Conservation (phyloP, 2,888 invertebrate species). For the Gymnosoma rotundatum region DNA sequence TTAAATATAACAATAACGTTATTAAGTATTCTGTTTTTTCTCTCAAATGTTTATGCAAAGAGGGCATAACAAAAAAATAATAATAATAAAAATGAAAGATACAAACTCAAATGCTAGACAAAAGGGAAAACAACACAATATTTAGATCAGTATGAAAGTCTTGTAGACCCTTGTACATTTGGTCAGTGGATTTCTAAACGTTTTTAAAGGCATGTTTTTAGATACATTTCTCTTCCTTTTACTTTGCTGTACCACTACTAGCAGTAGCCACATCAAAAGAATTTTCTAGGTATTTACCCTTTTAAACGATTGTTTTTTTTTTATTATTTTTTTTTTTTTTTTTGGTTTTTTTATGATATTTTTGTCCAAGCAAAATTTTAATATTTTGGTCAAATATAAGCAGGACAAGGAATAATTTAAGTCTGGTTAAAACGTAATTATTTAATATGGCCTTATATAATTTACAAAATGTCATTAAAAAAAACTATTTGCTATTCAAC, state of each 20-base stretch:
- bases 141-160: constrained; percentile 36
- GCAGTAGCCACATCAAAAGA: constrained; percentile 66
- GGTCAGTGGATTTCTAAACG: constrained; percentile 64
- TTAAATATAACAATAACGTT: constrained; percentile 67
- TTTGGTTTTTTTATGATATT: too few relatives aligned
- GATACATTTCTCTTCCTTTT: background rate
- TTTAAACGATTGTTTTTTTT: constrained; percentile 64
- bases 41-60: constrained; percentile 59
- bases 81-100: constrained; percentile 21
- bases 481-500: too few relatives aligned
- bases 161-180: constrained; percentile 46
- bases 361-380: constrained; percentile 28
- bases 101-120: constrained; percentile 60
- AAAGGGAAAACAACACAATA: constrained; percentile 57
- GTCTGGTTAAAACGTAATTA: too few relatives aligned
- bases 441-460: too few relatives aligned
- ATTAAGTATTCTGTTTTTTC: constrained; percentile 67
- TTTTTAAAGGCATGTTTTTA: background rate
- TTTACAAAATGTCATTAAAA: too few relatives aligned
- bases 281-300: constrained; percentile 67
- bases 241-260: background rate
- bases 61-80: background rate
- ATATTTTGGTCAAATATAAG: too few relatives aligned
- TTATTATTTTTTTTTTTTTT: too few relatives aligned
- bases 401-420: too few relatives aligned